Base-by-base conservation (phyloP, 2,113 vertebrate species). In the Boulengeromyrus knoepffleri region DNA sequence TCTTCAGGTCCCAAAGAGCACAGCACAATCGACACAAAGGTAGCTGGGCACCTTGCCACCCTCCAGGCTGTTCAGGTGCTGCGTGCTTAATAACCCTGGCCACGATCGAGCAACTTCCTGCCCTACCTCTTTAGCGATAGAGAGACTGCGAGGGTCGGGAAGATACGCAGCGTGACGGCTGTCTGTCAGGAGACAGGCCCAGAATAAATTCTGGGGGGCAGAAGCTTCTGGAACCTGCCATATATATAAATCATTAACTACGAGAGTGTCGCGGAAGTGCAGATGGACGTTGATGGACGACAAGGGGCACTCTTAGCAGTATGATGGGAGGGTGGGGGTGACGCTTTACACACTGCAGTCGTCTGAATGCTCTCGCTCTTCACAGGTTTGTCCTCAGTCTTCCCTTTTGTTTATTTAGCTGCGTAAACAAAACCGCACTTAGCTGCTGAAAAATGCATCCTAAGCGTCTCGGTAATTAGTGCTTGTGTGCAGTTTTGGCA, bases 21-120 rank as follows among this genome's bases (percentile, higher is more conserved):
- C 8, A 3, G 62, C 66, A 31, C 19, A n/a, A 77, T 42, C 21
- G 9, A 89, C 31, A 53, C 88, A 89, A 45, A 83, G 3, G 36
- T 49, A 5, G 39, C 36, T 15, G 50, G 47, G 53, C 6, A 36
- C 31, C 12, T 89, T 47, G 56, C 45, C 24, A 39, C 53, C 49
- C 88, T 52, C 62, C 56, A 45, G 42, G 39, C 88, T 74, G 89
- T 53, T 85, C 70, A 24, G 62, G 5, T 90, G 91, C 88, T 74
- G 86, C 83, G 31, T 62, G 42, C 87, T 92, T 87, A 21, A 90
- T 87, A 17, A 89, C 84, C 53, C 47, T 74, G 87, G 91, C 89
- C 90, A 91, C 58, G 47, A 27, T 36, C 24, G 53, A 90, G 56
- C 90, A 85, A 62, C 90, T 88, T 90, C 89, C 91, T 46, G 91